Percentiles rank a stretch among this genome's conserved stretches.
phyloP scores from a whole-genome alignment of 1,140 invertebrate species.

The Cheumatopsyche charites region DNA sequence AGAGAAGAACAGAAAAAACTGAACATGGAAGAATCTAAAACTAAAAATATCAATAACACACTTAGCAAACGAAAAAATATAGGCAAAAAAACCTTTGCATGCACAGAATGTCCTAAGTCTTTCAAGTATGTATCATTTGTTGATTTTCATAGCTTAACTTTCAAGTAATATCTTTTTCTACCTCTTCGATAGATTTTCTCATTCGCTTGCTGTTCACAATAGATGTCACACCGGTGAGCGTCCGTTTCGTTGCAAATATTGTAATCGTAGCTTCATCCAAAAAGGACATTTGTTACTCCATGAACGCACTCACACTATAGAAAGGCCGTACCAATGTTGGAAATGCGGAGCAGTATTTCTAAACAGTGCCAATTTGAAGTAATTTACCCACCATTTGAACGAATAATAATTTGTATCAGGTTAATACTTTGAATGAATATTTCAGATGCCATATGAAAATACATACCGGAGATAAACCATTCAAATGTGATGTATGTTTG shows the following conservation, averaged over 20 bases:
- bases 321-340: slow-evolving; percentile 62
- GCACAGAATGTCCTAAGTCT: slow-evolving; percentile 68
- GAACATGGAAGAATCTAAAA: slow-evolving; percentile 20
- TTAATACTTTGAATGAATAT: too few relatives aligned
- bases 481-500: slow-evolving; percentile 62
- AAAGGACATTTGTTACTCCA: slow-evolving; percentile 52
- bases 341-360: slow-evolving; percentile 65
- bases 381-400: too few relatives aligned
- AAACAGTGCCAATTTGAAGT: slow-evolving; percentile 48
- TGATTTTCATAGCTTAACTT: not conserved
- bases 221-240: slow-evolving; percentile 68
- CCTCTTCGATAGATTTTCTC: slow-evolving; percentile 32
- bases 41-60: not conserved
- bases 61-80: slow-evolving; percentile 18
- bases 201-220: slow-evolving; percentile 56
- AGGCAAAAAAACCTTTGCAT: slow-evolving; percentile 63
- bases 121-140: slow-evolving; percentile 58
- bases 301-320: slow-evolving; percentile 52
- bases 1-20: not conserved
- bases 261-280: slow-evolving; percentile 50
- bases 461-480: slow-evolving; percentile 64
- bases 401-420: too few relatives aligned
- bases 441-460: slow-evolving; percentile 46
- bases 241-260: slow-evolving; percentile 62
- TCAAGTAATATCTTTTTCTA: not conserved